Conservation (phyloP, 2,888 invertebrate species). For the Chrysodeixis includens region DNA sequence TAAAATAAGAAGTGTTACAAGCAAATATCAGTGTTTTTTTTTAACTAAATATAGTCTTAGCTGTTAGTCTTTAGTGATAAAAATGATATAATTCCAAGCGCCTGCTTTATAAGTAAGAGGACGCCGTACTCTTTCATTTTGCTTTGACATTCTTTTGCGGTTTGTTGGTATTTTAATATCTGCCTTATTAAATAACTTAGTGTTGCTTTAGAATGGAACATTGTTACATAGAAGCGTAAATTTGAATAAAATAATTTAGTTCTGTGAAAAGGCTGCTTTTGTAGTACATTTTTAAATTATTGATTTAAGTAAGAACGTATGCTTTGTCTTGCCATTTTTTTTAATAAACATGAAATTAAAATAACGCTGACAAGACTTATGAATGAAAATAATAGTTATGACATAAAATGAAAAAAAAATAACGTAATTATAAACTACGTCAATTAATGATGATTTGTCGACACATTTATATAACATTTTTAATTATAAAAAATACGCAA, state of each 20-base stretch:
- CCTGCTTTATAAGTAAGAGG: neutral
- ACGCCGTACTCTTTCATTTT: neutral
- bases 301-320: no score
- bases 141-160: constrained; percentile 7
- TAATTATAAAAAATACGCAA: no score
- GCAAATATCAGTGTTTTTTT: neutral
- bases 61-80: neutral
- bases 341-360: no score
- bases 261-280: neutral
- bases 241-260: neutral
- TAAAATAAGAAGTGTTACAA: neutral
- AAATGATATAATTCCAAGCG: neutral
- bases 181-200: neutral
- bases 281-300: no score
- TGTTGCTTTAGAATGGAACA: neutral
- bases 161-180: constrained; percentile 2
- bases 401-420: no score
- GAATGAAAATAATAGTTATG: no score
- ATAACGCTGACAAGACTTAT: no score
- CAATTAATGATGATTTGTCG: no score
- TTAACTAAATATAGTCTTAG: no score
- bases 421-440: no score
- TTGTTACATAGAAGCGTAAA: neutral
- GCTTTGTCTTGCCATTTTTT: no score
- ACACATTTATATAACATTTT: no score